Base-by-base conservation (phyloP, 2,797 vertebrate genomes). In the Phoxinus dragarum region DNA sequence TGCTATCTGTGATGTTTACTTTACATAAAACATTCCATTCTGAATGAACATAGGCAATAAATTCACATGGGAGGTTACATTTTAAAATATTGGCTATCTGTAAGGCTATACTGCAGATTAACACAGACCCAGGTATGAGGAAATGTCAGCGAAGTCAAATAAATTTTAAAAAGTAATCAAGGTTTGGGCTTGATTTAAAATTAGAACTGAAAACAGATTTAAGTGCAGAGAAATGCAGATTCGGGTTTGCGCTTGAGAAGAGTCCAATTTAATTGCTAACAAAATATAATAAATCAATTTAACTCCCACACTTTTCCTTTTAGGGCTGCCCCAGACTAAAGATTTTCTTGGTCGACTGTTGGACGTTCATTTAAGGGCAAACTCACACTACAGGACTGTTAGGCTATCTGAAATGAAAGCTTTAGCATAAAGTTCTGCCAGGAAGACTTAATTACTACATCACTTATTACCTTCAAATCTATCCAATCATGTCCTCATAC, bases 181-280 rank as follows among this genome's bases (percentile, higher is more conserved):
- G 54, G 56, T 79, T 44, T 23, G 76, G 38, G 27, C 23, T 19
- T 71, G 9, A 36, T 71, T 71, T 71, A 19, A 40, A 78, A 21
- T 64, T 36, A 44, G 1, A 44, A 17, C 56, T 78, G 56, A 78
- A 78, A 64, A 19, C 54, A 27, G 74, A 56, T 56, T 76, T 77
- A 59, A 59, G 36, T 59, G 4, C 12, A 61, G 14, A 19, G 54
- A 44, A 64, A 61, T 42, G 56, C 56, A 78, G 8, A 42, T n/a
- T 31, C 56, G 64, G 76, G n/a, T 27, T 40, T 27, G 76, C 2
- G 9, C 16, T 64, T 27, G 10, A 54, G 69, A 47, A 73, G 72
- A 56, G 76, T 78, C 16, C n/a, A 78, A 42, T 27, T 27, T 17
- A 77, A 77, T 59, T 38, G 34, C 12, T n/a, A n/a, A 40, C 74